Evolutionary conservation across 2,113 vertebrate genomes (phyloP), one percentile per base, ranked within the genome.

Genomic region (Illadopsis cleaveri): DNA sequence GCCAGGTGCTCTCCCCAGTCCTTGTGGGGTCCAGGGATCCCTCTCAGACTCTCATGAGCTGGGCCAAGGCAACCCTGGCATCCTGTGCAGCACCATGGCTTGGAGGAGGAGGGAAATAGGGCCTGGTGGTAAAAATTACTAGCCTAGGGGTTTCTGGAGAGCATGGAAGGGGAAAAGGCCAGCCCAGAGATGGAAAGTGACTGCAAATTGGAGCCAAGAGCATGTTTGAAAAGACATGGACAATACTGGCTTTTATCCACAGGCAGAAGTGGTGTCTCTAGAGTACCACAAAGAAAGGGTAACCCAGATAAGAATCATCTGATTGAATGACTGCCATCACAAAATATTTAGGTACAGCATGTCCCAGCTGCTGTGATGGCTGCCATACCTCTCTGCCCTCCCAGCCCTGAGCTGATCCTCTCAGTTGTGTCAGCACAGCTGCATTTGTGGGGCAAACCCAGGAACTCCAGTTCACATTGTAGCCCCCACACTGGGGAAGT

Each of bases 221-320:
- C 15, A 45, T 1, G 0, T 62, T 75, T 42, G 47, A 70, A 57
- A 62, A 57, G 18, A 10, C 10, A 50, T 0, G 0, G 35, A 22
- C 45, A 54, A 37, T 53, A 31, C 10, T 51, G 40, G 3, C 2
- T 50, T 66, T 87, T 38, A 45, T 28, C 23, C 65, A 9, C 25
- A 54, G 54, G 31, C 31, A 70, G 60, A 71, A 51, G 18, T 28
- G 47, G 3, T 21, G 25, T 45, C 42, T 48, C 35, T 22, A 57
- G 60, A 44, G 11, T 14, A 38, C 30, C 30, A 58, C 9, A 87
- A 82, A 66, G 40, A 62, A 91, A 82, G 25, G 20, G 25, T 12
- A 94, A 45, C 12, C 12, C 17, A 73, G 7, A 3, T 81, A 66
- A 30, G 53, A 61, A 30, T 45, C 3, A 33, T 20, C 33, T 84